Evolutionary conservation across 2,113 vertebrate genomes (phyloP).

Genomic region (Antechinus flavipes): DNA sequence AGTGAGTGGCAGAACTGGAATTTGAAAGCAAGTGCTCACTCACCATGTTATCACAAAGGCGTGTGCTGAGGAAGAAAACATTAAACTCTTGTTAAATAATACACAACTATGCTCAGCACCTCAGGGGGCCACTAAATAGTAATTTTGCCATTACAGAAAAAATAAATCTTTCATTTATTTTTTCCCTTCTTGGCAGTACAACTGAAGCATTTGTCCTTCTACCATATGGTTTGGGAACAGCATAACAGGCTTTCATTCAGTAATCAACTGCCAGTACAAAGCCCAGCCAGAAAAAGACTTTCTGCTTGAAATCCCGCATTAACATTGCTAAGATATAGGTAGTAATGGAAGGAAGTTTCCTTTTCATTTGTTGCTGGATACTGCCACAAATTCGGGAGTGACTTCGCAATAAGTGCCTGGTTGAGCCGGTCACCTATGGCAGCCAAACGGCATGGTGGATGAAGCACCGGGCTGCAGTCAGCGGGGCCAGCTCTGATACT

Average conservation of each 20-base stretch:
- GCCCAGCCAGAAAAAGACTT: background rate
- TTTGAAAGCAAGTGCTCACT: background rate
- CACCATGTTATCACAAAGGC: background rate
- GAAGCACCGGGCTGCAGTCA: background rate
- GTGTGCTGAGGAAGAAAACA: background rate
- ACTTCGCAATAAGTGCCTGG: background rate
- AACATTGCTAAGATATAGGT: background rate
- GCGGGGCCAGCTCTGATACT: background rate
- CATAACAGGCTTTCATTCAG: background rate
- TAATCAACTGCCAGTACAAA: background rate
- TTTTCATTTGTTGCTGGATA: background rate
- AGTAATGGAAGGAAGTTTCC: background rate
- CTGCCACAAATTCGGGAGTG: background rate
- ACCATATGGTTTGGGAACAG: background rate
- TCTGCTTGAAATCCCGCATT: background rate
- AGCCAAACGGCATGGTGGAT: background rate
- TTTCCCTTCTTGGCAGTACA: background rate
- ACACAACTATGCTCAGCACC: background rate
- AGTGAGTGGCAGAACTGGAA: background rate
- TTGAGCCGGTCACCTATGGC: background rate
- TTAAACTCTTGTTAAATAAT: background rate
- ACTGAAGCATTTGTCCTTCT: background rate
- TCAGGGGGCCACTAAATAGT: background rate
- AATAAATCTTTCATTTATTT: background rate
- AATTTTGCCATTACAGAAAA: background rate